These are phyloP conservation scores for Quiscalus mexicanus DNA, from an alignment of 2,113 vertebrate genomes.

Conservation along the genomic window DNA sequence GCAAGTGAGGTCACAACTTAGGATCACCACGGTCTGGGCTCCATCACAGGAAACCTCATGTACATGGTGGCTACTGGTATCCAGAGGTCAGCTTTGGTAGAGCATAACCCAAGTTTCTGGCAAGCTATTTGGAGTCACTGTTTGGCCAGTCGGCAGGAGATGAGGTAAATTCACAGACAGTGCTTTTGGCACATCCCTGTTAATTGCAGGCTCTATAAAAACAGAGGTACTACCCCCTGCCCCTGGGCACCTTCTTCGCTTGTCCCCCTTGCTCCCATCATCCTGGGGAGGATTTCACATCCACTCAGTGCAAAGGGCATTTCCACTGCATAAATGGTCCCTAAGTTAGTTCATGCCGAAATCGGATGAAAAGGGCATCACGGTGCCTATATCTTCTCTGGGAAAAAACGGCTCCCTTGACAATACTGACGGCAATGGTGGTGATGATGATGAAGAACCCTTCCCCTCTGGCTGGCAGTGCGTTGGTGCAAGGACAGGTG, in stretches of 20 bases:
- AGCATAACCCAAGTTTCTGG: background rate
- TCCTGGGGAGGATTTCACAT: background rate
- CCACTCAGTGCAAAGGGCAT: background rate
- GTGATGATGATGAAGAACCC: background rate
- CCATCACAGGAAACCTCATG: background rate
- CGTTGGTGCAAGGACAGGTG: background rate
- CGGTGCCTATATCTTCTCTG: accelerated
- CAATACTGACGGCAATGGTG: accelerated
- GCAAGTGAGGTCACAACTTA: background rate
- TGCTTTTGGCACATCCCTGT: accelerated
- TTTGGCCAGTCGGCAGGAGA: accelerated
- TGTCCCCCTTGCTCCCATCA: background rate
- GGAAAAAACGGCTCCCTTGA: background rate
- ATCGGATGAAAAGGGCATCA: background rate
- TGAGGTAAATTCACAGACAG: background rate
- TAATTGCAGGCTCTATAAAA: background rate
- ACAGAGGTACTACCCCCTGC: accelerated
- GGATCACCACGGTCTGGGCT: background rate
- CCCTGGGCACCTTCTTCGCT: background rate
- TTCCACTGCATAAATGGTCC: accelerated
- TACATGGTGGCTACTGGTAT: background rate
- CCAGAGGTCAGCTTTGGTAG: background rate
- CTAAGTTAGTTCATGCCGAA: background rate
- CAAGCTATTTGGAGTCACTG: background rate
- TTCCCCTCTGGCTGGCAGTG: background rate